phyloP scores from a whole-genome alignment of 1,140 invertebrate species.

The Olivierus martensii region DNA sequence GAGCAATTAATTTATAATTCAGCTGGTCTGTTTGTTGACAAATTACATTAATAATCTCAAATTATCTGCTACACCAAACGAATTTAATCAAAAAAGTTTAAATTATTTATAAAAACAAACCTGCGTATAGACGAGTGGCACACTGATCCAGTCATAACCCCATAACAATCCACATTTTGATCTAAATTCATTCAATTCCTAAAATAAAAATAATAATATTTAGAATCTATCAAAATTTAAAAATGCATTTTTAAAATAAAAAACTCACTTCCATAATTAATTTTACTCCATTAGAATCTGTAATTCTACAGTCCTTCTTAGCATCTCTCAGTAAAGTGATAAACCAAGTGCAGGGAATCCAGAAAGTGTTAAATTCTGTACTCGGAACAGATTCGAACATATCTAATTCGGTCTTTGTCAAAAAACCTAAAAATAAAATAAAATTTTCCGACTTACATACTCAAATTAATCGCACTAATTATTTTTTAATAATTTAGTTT shows the following conservation, averaged over 20 bases:
- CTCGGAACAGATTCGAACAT: constrained; percentile 45
- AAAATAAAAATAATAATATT: constrained; percentile 7
- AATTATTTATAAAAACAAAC: constrained; percentile 36
- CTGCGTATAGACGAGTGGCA: constrained; percentile 96
- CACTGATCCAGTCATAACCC: constrained; percentile 91
- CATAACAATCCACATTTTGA: constrained; percentile 52
- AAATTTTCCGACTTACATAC: too few species aligned
- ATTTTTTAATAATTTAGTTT: neutral
- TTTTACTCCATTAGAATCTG: constrained; percentile 45
- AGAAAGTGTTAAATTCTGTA: constrained; percentile 50
- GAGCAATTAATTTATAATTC: too few species aligned
- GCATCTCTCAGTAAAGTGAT: constrained; percentile 44
- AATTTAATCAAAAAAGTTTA: too few species aligned
- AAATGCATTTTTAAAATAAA: too few species aligned
- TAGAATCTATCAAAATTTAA: too few species aligned
- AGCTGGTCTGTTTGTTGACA: too few species aligned
- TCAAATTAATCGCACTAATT: too few species aligned
- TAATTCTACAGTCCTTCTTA: constrained; percentile 35
- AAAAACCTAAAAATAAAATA: constrained; percentile 36
- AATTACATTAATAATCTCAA: too few species aligned
- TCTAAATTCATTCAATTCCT: constrained; percentile 52
- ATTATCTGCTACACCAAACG: too few species aligned
- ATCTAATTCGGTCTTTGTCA: constrained; percentile 44
- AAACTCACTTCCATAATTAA: constrained; percentile 47
- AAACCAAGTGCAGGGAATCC: constrained; percentile 54